Evolutionary conservation across 1,140 invertebrate genomes (phyloP), one percentile per base, ranked within the genome.

Genomic region (Drosophila serrata): DNA sequence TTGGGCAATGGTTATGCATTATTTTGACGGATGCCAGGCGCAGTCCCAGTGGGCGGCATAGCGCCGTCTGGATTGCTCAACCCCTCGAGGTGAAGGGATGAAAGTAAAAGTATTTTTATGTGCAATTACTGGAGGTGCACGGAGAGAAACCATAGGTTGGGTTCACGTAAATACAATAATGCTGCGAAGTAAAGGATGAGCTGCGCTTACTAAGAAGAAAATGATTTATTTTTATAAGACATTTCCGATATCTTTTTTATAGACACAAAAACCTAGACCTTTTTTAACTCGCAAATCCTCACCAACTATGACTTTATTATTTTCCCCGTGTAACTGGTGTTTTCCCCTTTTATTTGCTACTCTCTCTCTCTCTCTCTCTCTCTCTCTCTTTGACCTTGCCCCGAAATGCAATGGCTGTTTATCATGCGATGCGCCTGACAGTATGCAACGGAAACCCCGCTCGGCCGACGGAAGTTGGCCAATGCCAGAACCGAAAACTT

Each of bases 361-460:
- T 46, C 24, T 40, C 49, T 27, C 24, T 40, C 39, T 46, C 43
- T 17, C n/a, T n/a, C n/a, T n/a, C n/a, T n/a, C 49, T 46, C 24
- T 40, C 49, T 27, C 24, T 40, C 39, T 46, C 43, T 17, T 13
- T 76, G 82, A 87, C 82, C 82, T 86, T 86, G 79, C 42, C 33
- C 70, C 40, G 19, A 43, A 46, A 68, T 73, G 43, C 59, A 51
- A 78, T 78, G 49, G 27, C 64, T 56, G 35, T 24, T 57, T 57
- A 42, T 60, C 79, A 65, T 88, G 82, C 75, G 88, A 82, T 61
- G 57, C 80, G 84, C 79, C 84, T 73, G 43, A 49, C 68, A 43
- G 33, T 80, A 82, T 82, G 84, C 84, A 82, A 48, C 61, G 57
- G 7, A 80, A 80, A 57, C 72, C 76, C 27, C 53, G 56, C 67